Evolutionary conservation across 2,797 vertebrate genomes (phyloP).

Genomic region (Tenualosa thibaudeaui): DNA sequence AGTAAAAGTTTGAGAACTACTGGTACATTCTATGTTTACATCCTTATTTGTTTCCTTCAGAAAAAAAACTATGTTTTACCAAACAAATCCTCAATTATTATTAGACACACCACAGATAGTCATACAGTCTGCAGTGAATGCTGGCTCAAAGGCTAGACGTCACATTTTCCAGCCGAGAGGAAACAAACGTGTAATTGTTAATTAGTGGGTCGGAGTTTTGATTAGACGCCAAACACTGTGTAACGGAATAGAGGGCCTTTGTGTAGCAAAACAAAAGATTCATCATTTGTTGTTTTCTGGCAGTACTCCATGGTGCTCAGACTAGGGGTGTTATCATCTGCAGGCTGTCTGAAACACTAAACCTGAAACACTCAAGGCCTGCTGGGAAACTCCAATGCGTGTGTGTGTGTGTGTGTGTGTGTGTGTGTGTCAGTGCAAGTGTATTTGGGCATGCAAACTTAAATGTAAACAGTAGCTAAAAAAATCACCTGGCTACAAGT

Average conservation of each 20-base stretch:
- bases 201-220: constrained; percentile 69
- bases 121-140: not conserved
- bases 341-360: constrained; percentile 41
- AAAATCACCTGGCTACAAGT: not conserved
- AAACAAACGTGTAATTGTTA: constrained; percentile 70
- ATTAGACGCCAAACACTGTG: constrained; percentile 60
- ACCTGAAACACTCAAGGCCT: constrained; percentile 23
- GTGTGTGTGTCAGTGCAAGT: constrained; percentile 5
- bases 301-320: constrained; percentile 33
- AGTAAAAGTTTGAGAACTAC: too few relatives aligned
- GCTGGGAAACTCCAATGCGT: constrained; percentile 33
- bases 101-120: not conserved
- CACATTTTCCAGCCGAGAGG: constrained; percentile 59
- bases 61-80: not conserved
- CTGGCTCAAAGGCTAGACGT: constrained; percentile 31
- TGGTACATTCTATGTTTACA: not conserved
- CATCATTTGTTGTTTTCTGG: constrained; percentile 53
- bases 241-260: constrained; percentile 67
- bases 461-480: not conserved
- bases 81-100: constrained; percentile 9
- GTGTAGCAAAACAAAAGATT: constrained; percentile 67
- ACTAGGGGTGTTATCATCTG: constrained; percentile 37
- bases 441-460: constrained; percentile 7
- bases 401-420: constrained; percentile 35
- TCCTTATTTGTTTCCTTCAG: constrained; percentile 21